These are phyloP conservation scores for Eumeta japonica DNA, from an alignment of 1,140 invertebrate species.

Conservation along the genomic window DNA sequence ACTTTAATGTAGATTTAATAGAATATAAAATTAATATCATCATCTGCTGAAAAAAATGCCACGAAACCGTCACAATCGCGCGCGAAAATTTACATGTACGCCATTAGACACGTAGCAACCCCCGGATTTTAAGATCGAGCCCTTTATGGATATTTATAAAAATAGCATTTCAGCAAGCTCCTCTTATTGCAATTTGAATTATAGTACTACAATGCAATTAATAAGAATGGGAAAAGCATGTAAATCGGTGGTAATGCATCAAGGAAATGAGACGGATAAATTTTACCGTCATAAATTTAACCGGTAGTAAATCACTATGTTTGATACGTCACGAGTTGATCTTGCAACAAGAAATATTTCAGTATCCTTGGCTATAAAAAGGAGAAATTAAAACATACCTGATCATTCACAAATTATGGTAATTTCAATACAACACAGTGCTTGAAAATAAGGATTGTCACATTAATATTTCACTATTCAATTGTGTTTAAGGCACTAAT, in stretches of 20 bases:
- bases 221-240: no score
- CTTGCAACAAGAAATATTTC: neutral
- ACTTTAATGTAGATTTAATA: slow-evolving; percentile 18
- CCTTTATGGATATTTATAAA: slow-evolving; percentile 53
- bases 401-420: slow-evolving; percentile 48
- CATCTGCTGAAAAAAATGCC: slow-evolving; percentile 51
- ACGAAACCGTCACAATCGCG: slow-evolving; percentile 56
- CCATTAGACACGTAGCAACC: slow-evolving; percentile 58
- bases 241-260: no score
- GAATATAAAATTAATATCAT: slow-evolving; percentile 28
- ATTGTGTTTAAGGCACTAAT: no score
- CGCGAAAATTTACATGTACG: slow-evolving; percentile 55
- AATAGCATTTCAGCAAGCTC: no score
- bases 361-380: no score
- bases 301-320: no score
- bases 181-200: no score
- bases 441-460: no score
- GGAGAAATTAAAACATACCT: slow-evolving; percentile 41
- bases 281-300: no score
- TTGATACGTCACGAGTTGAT: neutral
- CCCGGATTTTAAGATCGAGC: slow-evolving; percentile 45
- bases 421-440: slow-evolving; percentile 32
- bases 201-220: no score
- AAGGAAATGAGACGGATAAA: no score
- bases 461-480: no score